These are phyloP conservation scores for Porites lutea DNA, from an alignment of 64 coral and sea anemone genomes.

Conservation along the genomic window DNA sequence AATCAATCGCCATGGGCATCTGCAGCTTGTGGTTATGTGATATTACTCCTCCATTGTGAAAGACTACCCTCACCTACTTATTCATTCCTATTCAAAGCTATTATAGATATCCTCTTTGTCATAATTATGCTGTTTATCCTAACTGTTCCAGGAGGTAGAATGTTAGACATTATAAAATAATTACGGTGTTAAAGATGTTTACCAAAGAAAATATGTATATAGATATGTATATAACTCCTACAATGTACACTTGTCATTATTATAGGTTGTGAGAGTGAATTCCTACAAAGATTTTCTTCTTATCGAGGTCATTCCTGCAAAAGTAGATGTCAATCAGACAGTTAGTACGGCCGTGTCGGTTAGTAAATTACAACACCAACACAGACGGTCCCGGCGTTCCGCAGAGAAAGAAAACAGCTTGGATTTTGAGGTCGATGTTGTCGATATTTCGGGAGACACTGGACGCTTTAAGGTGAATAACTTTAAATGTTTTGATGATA, in stretches of 20 bases:
- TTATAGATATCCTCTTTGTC: not conserved
- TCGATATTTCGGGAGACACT: slow-evolving; percentile 4
- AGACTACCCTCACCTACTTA: slow-evolving; percentile 1
- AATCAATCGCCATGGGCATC: not conserved
- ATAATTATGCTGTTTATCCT: not conserved
- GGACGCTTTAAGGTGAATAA: slow-evolving; percentile 10
- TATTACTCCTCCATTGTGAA: slow-evolving; percentile 3
- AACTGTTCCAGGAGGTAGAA: slow-evolving; percentile 8
- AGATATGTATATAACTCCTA: not conserved
- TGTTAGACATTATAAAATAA: not conserved
- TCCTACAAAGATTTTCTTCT: slow-evolving; percentile 17
- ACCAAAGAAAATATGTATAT: not conserved
- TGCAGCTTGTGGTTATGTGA: slow-evolving; percentile 4
- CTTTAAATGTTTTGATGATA: not conserved
- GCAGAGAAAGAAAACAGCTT: not conserved
- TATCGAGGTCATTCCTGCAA: slow-evolving; percentile 8
- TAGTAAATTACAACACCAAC: slow-evolving; percentile 17
- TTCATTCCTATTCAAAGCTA: not conserved
- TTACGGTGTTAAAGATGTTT: slow-evolving; percentile 9
- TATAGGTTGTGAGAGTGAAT: slow-evolving; percentile 12
- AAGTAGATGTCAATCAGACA: slow-evolving; percentile 7
- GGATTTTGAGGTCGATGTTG: not conserved
- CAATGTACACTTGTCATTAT: not conserved
- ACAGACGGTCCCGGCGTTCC: slow-evolving; percentile 1
- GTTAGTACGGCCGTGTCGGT: slow-evolving; percentile 9